phyloP scores from a whole-genome alignment of 2,113 vertebrate species.

The Glareola pratincola region DNA sequence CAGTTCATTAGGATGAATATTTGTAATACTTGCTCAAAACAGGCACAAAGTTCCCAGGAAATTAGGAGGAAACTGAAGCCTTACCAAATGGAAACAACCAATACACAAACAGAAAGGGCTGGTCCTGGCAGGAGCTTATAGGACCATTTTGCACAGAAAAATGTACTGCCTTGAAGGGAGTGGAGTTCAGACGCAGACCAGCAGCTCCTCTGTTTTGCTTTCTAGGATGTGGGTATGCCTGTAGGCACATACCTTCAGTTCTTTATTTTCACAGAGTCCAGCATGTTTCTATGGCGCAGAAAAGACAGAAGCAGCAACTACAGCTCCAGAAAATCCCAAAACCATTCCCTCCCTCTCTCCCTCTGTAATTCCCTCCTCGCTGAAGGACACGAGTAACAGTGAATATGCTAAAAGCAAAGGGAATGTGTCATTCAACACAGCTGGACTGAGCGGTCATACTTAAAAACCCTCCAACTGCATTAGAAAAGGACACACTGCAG shows the following conservation, averaged over 20 bases:
- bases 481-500: not conserved
- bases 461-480: not conserved
- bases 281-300: not conserved
- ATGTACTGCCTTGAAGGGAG: not conserved
- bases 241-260: not conserved
- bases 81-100: not conserved
- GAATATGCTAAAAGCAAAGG: not conserved
- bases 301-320: not conserved
- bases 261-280: not conserved
- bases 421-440: not conserved
- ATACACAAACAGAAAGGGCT: not conserved
- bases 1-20: not conserved
- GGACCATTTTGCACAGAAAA: not conserved
- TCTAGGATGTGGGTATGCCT: not conserved
- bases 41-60: not conserved
- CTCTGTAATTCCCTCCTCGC: not conserved
- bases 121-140: not conserved
- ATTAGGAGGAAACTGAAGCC: not conserved
- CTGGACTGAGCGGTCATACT: not conserved
- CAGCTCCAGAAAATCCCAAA: not conserved
- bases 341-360: not conserved
- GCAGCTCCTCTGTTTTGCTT: not conserved
- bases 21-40: not conserved
- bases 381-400: fast-evolving
- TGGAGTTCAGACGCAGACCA: not conserved